Evolutionary conservation across 2,113 vertebrate genomes (phyloP).

Genomic region (Spheniscus mendiculus): DNA sequence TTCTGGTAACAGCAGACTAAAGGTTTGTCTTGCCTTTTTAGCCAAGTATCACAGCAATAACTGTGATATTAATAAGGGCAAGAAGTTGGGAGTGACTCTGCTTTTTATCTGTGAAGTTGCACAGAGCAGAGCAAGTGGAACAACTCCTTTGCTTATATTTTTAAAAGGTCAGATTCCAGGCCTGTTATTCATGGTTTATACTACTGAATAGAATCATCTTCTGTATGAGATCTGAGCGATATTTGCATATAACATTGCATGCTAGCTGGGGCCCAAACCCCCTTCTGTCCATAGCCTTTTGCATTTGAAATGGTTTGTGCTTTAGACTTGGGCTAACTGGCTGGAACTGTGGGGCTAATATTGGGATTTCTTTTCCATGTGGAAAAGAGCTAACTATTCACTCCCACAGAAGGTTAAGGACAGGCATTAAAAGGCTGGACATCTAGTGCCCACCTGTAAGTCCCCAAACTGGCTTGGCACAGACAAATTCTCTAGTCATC

Average conservation of each 20-base stretch:
- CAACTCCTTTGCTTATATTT: conserved; percentile 49
- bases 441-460: not conserved
- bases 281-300: not conserved
- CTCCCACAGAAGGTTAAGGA: not conserved
- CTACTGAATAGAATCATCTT: conserved; percentile 14
- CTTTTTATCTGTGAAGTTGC: conserved; percentile 45
- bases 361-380: not conserved
- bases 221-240: not conserved
- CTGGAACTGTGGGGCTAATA: not conserved
- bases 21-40: not conserved
- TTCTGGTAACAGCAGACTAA: not conserved
- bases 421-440: not conserved
- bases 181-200: conserved; percentile 49
- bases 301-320: not conserved
- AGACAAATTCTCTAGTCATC: not conserved
- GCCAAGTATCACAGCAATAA: conserved; percentile 5
- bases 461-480: not conserved
- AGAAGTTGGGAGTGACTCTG: conserved; percentile 3
- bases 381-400: not conserved
- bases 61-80: conserved; percentile 36
- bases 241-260: not conserved
- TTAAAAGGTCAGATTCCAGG: conserved; percentile 57
- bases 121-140: conserved; percentile 31
- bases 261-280: not conserved
- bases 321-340: not conserved